A percentile compares a stretch with the other conserved stretches of the same genome.
Evolutionary conservation across 2,888 invertebrate species (phyloP).

Genomic region (Sarcophaga variegata): DNA sequence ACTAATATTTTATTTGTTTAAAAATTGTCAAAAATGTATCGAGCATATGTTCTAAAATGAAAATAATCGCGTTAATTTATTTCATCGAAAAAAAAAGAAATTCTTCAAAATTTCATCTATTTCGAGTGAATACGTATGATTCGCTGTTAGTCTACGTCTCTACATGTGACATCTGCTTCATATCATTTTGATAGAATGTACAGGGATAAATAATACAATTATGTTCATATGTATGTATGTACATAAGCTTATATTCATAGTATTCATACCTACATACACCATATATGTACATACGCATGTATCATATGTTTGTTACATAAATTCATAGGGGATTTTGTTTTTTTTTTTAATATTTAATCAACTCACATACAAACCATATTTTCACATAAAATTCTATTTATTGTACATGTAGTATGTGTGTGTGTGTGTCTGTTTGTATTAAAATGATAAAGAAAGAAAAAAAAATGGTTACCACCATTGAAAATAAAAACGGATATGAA

Average conservation of each 20-base stretch:
- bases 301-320: neutral
- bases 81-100: neutral
- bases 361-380: neutral
- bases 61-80: neutral
- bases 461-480: slow-evolving; percentile 8
- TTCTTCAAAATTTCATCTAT: neutral
- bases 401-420: neutral
- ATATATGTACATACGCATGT: neutral
- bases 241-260: neutral
- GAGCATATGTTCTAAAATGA: neutral
- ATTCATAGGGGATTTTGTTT: neutral
- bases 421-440: neutral
- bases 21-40: too few relatives aligned
- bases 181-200: slow-evolving; percentile 55
- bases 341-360: slow-evolving; percentile 48
- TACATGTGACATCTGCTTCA: slow-evolving; percentile 67
- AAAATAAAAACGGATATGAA: slow-evolving; percentile 18
- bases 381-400: neutral
- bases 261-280: neutral
- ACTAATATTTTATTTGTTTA: too few relatives aligned
- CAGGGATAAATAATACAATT: slow-evolving; percentile 13
- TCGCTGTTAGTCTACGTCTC: neutral
- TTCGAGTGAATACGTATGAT: neutral
- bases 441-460: neutral
- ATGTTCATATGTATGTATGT: neutral